Evolutionary conservation across 92 coral and sea anemone species (phyloP).

Genomic region (Galaxea fascicularis): DNA sequence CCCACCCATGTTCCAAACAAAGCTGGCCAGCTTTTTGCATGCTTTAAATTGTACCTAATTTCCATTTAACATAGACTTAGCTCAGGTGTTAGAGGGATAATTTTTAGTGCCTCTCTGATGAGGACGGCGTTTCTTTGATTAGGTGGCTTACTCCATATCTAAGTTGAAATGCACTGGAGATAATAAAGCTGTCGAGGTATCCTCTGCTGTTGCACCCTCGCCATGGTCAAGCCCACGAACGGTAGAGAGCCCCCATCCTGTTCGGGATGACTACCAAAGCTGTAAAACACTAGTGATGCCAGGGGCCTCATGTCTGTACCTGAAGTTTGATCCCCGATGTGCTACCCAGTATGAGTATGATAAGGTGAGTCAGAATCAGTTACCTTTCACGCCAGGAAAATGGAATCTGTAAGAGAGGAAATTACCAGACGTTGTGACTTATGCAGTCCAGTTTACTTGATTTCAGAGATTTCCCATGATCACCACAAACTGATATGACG

Average conservation of each 20-base stretch:
- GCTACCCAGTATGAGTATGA: conserved; percentile 98
- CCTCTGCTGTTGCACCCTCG: conserved; percentile 64
- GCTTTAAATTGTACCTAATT: too few relatives aligned
- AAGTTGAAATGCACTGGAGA: conserved; percentile 56
- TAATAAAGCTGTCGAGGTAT: conserved; percentile 9
- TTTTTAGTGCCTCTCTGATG: background rate
- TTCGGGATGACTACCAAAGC: conserved; percentile 86
- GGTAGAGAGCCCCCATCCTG: conserved; percentile 91
- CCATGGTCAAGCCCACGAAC: conserved; percentile 85
- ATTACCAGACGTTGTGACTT: background rate
- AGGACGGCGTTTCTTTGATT: background rate
- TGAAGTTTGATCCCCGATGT: conserved; percentile 89
- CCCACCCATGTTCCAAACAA: too few relatives aligned
- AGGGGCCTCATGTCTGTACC: conserved; percentile 81
- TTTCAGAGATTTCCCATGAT: background rate
- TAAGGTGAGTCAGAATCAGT: conserved; percentile 68
- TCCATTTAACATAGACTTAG: too few relatives aligned
- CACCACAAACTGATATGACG: background rate
- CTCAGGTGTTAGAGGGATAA: too few relatives aligned
- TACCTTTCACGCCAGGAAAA: background rate
- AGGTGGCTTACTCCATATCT: conserved; percentile 80
- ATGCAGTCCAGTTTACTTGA: too few relatives aligned
- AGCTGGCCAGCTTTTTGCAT: too few relatives aligned
- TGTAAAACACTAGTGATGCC: conserved; percentile 76
- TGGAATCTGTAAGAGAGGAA: too few relatives aligned